phyloP scores from a whole-genome alignment of 2,888 invertebrate genomes.

The Melanostoma scalare region DNA sequence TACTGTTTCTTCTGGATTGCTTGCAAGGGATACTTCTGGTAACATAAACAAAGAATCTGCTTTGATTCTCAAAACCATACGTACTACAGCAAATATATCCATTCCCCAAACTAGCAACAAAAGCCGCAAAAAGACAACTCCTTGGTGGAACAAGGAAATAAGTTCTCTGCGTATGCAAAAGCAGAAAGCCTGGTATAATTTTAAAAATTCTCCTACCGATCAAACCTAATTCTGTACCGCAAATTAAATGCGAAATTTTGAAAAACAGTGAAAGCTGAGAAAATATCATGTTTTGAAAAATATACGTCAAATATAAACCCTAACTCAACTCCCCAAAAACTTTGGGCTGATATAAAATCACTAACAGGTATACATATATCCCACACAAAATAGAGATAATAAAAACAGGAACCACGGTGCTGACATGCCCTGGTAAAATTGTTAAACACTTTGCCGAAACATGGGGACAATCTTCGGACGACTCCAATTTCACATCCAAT shows the following conservation, averaged over 20 bases:
- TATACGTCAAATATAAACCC: conserved; percentile 14
- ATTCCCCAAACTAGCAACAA: conserved; percentile 39
- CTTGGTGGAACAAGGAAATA: conserved; percentile 85
- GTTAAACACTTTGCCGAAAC: conserved; percentile 20
- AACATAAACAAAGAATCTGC: conserved; percentile 35
- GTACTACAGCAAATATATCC: conserved; percentile 17
- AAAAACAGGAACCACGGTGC: background rate
- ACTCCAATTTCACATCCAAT: conserved; percentile 1
- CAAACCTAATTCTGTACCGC: conserved; percentile 7
- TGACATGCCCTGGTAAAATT: conserved; percentile 1
- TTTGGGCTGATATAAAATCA: conserved; percentile 4
- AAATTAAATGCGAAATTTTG: conserved; percentile 22
- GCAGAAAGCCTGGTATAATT: conserved; percentile 11
- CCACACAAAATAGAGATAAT: conserved; percentile 7
- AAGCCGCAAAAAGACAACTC: conserved; percentile 3
- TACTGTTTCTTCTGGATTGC: too few relatives aligned
- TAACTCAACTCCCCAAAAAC: background rate
- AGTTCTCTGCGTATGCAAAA: conserved; percentile 92
- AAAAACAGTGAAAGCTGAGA: background rate
- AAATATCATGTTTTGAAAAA: background rate
- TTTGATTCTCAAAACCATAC: conserved; percentile 31
- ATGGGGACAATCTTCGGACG: conserved; percentile 15
- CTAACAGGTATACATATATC: conserved; percentile 10
- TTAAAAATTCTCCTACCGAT: conserved; percentile 18
- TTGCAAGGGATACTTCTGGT: background rate